A percentile compares a stretch with the other conserved stretches of the same genome.
These are phyloP conservation scores for Cylas formicarius DNA, from an alignment of 1,140 invertebrate species.

Conservation along the genomic window DNA sequence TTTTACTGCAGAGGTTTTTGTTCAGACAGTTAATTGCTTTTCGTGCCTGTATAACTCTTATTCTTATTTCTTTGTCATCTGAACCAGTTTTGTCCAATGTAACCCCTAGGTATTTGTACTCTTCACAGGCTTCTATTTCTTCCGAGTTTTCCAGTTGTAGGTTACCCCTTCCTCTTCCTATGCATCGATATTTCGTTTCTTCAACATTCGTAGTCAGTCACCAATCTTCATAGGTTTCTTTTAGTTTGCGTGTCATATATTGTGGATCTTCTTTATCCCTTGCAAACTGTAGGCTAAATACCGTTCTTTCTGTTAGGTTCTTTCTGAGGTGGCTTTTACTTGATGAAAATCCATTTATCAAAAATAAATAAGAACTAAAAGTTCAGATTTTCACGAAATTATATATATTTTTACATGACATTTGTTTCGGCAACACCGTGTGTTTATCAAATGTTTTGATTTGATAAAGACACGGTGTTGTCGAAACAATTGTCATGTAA, in stretches of 20 bases:
- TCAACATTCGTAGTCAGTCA: conserved; percentile 1
- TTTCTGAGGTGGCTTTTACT: too few species aligned
- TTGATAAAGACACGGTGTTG: too few species aligned
- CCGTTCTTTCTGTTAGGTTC: too few species aligned
- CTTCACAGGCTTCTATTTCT: too few species aligned
- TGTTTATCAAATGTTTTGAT: too few species aligned
- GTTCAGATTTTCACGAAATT: too few species aligned
- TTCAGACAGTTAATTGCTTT: conserved; percentile 3
- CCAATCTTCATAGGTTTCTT: conserved; percentile 4
- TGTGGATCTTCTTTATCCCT: conserved; percentile 8
- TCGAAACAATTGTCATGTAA: too few species aligned
- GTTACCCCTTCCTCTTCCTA: neutral
- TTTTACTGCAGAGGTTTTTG: conserved; percentile 2
- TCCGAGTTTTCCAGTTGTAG: neutral
- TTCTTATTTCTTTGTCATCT: conserved; percentile 6
- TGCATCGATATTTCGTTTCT: conserved; percentile 5
- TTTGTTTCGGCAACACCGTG: too few species aligned
- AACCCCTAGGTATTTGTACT: neutral
- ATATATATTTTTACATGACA: too few species aligned
- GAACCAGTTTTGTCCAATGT: conserved; percentile 3
- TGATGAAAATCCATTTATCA: too few species aligned
- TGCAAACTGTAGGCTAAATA: too few species aligned
- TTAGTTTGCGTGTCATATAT: conserved; percentile 12
- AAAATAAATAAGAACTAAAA: too few species aligned
- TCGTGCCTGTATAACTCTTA: conserved; percentile 5